Percentiles rank a stretch among this genome's conserved stretches.
phyloP scores from a whole-genome alignment of 2,888 invertebrate species.

The Cataglyphis rosenhaueri region DNA sequence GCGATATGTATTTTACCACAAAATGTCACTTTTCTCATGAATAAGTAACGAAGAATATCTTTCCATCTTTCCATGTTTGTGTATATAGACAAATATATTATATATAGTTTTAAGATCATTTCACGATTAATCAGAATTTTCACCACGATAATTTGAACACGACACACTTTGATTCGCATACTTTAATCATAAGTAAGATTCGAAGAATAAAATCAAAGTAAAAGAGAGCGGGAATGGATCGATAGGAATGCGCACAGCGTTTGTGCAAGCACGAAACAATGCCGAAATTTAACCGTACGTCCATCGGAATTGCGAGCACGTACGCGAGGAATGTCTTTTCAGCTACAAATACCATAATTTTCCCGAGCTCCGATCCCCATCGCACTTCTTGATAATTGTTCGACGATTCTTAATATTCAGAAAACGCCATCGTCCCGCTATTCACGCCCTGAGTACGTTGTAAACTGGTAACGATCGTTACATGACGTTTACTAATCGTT shows the following conservation, averaged over 20 bases:
- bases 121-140: not conserved
- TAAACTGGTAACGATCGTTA: not conserved
- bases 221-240: conserved; percentile 32
- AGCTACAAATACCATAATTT: conserved; percentile 26
- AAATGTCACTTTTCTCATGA: not conserved
- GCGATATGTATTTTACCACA: not conserved
- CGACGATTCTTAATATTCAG: conserved; percentile 64
- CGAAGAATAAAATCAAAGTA: conserved; percentile 15
- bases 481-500: conserved; percentile 13
- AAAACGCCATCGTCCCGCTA: not conserved
- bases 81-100: not conserved
- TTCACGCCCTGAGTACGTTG: not conserved
- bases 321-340: conserved; percentile 66
- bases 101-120: not conserved
- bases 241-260: conserved; percentile 15
- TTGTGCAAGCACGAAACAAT: conserved; percentile 50
- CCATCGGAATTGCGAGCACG: conserved; percentile 67
- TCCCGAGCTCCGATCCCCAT: not conserved
- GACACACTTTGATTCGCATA: conserved; percentile 8
- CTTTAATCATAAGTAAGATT: conserved; percentile 46
- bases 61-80: not conserved
- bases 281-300: conserved; percentile 53
- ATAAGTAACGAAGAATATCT: conserved; percentile 7
- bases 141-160: not conserved
- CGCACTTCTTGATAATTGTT: conserved; percentile 58